These are phyloP conservation scores for Trisateles emortualis DNA, from an alignment of 2,888 invertebrate genomes.

Conservation along the genomic window DNA sequence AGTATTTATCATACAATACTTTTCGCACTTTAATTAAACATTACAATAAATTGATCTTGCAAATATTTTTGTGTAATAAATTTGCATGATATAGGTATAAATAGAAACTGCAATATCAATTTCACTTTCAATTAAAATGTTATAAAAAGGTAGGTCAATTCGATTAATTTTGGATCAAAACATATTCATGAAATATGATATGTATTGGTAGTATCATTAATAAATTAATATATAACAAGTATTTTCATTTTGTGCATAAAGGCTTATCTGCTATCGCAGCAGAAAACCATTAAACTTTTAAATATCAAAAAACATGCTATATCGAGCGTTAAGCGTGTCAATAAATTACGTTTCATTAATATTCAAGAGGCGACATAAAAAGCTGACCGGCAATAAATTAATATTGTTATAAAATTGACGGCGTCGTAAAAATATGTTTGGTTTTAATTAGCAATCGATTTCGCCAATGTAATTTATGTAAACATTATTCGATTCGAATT, in stretches of 20 bases:
- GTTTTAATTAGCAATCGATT: slow-evolving; percentile 61
- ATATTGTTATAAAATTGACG: slow-evolving; percentile 63
- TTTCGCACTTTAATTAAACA: too few relatives aligned
- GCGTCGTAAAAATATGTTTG: slow-evolving; percentile 63
- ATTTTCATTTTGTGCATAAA: background rate
- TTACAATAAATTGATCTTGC: too few relatives aligned
- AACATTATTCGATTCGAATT: slow-evolving; percentile 42
- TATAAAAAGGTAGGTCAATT: too few relatives aligned
- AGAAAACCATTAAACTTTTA: slow-evolving; percentile 21
- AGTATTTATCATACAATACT: too few relatives aligned
- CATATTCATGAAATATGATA: too few relatives aligned
- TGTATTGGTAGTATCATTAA: background rate
- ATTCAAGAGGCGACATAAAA: slow-evolving; percentile 64
- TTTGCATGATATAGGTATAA: too few relatives aligned
- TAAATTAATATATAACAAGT: background rate
- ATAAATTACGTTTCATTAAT: slow-evolving; percentile 61
- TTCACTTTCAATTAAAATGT: too few relatives aligned
- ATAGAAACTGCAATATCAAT: too few relatives aligned
- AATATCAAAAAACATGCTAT: slow-evolving; percentile 41
- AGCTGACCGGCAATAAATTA: slow-evolving; percentile 64
- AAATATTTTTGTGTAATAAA: too few relatives aligned
- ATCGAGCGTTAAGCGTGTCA: slow-evolving; percentile 43
- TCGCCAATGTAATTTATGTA: slow-evolving; percentile 50
- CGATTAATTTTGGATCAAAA: too few relatives aligned
- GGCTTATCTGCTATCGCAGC: background rate